A percentile compares a stretch with the other conserved stretches of the same genome.
These are phyloP conservation scores for Creontiades dilutus DNA, from an alignment of 2,888 invertebrate species.

Conservation along the genomic window DNA sequence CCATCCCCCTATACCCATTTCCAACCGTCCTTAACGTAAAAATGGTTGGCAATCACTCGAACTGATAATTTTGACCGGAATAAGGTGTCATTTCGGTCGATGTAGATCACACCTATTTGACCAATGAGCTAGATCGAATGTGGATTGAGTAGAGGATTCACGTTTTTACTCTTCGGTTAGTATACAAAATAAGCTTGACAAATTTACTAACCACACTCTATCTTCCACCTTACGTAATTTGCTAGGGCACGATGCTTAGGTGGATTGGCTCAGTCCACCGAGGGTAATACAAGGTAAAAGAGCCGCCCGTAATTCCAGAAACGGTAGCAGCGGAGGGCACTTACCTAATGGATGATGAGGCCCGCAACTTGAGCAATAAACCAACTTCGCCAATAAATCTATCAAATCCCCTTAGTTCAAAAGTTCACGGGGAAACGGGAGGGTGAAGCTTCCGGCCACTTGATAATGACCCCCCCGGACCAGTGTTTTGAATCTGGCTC, in stretches of 20 bases:
- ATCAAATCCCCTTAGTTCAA: slow-evolving; percentile 3
- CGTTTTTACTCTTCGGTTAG: too few relatives aligned
- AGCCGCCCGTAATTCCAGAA: neutral
- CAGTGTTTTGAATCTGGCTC: slow-evolving; percentile 1
- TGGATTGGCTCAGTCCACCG: neutral
- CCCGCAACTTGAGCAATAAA: slow-evolving; percentile 21
- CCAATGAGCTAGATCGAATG: too few relatives aligned
- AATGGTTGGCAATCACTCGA: too few relatives aligned
- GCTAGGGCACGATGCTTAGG: neutral
- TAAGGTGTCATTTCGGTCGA: too few relatives aligned
- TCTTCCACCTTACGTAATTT: neutral
- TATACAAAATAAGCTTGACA: too few relatives aligned
- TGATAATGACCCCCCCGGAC: slow-evolving; percentile 19
- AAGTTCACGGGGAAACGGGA: neutral
- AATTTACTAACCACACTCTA: neutral
- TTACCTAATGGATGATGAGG: slow-evolving; percentile 31
- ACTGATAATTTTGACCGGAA: too few relatives aligned
- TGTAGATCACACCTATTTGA: too few relatives aligned
- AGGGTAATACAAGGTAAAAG: neutral
- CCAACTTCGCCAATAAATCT: slow-evolving; percentile 44
- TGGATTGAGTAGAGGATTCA: too few relatives aligned
- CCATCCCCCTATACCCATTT: too few relatives aligned
- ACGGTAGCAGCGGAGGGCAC: neutral
- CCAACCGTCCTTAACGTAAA: too few relatives aligned
- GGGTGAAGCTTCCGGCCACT: slow-evolving; percentile 23